Base-by-base conservation (phyloP, 2,113 vertebrate genomes). In the Syngnathus floridae region DNA sequence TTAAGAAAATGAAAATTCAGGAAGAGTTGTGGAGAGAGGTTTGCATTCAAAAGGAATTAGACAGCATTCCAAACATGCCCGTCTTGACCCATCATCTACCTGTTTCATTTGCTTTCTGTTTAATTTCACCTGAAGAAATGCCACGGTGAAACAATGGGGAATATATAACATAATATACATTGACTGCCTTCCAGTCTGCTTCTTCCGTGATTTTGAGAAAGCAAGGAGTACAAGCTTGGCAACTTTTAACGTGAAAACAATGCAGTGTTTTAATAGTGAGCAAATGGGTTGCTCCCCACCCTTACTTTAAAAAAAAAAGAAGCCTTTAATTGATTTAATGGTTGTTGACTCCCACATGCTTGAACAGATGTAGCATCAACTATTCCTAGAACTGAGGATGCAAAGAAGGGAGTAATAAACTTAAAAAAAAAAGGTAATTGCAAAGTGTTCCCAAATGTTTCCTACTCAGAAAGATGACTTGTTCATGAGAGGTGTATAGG, bases 321-420 rank as follows among this genome's bases (percentile, higher is more conserved):
- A 43, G 48, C 46, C 46, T 49, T 76, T 86, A 79, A 88, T 84
- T 87, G 81, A 79, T 69, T 82, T 77, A 83, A 84, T 21, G 61
- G 65, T 68, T 61, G 78, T 79, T 73, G 72, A 75, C 72, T 78
- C 69, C 72, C 78, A 80, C 76, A 74, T 77, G 65, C 49, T 52
- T 77, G 70, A 79, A 67, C 79, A 75, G 62, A 75, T 70, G 71
- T 64, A 79, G 62, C 64, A 76, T 64, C 51, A 66, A 21, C 67
- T 67, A 31, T 56, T 48, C 35, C 48, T 54, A 1, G 35, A 72
- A 43, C 72, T 38, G n/a, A 38, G 16, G 45, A 4, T 26, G 1
- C 61, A 17, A 35, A 56, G 46, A 64, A 61, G 70, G 22, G 40
- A 65, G 69, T 31, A 66, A 59, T 65, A 65, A 56, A 37, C 16